Evolutionary conservation across 2,888 invertebrate species (phyloP), one percentile per base, ranked within the genome.

Genomic region (Leptothorax acervorum): DNA sequence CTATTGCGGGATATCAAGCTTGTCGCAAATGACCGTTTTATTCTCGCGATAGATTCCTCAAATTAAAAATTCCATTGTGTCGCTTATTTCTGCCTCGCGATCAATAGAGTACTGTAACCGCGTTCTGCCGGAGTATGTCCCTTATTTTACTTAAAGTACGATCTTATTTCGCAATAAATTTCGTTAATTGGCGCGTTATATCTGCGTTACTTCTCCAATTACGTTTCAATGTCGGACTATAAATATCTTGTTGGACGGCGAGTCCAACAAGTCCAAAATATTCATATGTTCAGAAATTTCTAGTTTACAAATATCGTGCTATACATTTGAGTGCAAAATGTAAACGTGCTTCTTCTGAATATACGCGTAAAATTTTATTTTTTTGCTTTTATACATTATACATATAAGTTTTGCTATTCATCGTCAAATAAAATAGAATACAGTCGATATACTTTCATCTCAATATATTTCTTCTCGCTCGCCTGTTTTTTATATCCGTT

Each of bases 1-100:
- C 39, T 71, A 62, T 62, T 48, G 35, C 51, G 23, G 18, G 35
- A 60, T 79, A 79, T 71, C 60, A 18, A 73, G 60, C 18, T 79
- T 62, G 35, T 51, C 60, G 23, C 48, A 60, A 70, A 48, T 39
- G 12, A 48, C 6, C 60, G 31, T 28, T 60, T 73, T 39, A 39
- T 35, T 12, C 35, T 28, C 51, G 60, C 39, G 60, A 48, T 51
- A 51, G 48, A 81, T 62, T 81, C 12, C 28, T 60, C 12, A 28
- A 51, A 66, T 68, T 68, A 78, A 78, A 42, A 68, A 55, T n/a
- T 6, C 35, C 39, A 51, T 62, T 62, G n/a, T 51, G 3, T 6
- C 8, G 35, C 48, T 79, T 48, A 71, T 71, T 71, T 73, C 57
- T 18, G 23, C 12, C 35, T 15, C 57, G 31, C 53, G 55, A 70